phyloP scores from a whole-genome alignment of 1,140 invertebrate genomes.

The Goniozus legneri region DNA sequence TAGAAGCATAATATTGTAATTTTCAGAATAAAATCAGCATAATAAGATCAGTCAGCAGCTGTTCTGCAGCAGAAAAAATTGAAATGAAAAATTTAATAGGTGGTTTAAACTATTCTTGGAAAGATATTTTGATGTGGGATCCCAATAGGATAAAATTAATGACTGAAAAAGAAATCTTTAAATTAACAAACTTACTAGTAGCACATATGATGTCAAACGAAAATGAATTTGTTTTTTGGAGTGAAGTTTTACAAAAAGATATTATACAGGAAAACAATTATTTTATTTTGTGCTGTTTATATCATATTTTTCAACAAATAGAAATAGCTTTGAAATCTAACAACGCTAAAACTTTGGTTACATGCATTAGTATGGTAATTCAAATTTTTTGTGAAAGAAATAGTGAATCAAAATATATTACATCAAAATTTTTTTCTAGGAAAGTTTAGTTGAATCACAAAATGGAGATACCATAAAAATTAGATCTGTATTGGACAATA shows the following conservation, averaged over 20 bases:
- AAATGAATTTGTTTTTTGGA: conserved; percentile 15
- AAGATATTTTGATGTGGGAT: conserved; percentile 23
- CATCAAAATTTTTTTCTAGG: too few relatives aligned
- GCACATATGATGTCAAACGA: conserved; percentile 13
- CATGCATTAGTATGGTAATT: too few relatives aligned
- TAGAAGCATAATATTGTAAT: too few relatives aligned
- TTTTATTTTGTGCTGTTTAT: conserved; percentile 22
- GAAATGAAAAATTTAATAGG: conserved; percentile 21
- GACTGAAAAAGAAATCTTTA: conserved; percentile 23
- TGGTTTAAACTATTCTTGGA: conserved; percentile 25
- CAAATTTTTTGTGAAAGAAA: too few relatives aligned
- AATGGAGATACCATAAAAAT: too few relatives aligned
- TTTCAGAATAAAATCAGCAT: not conserved
- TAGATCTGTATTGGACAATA: conserved; percentile 13
- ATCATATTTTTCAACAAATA: conserved; percentile 23
- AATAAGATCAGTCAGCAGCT: too few relatives aligned
- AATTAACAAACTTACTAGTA: conserved; percentile 23
- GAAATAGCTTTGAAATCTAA: conserved; percentile 9
- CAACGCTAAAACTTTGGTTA: too few relatives aligned
- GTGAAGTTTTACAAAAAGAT: conserved; percentile 18
- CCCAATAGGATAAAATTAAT: conserved; percentile 17
- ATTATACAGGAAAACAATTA: conserved; percentile 25
- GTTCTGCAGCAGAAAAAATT: too few relatives aligned
- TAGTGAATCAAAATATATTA: too few relatives aligned
- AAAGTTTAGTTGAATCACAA: too few relatives aligned